Evolutionary conservation across 2,797 vertebrate species (phyloP), one percentile per base, ranked within the genome.

Genomic region (Cuculus canorus): DNA sequence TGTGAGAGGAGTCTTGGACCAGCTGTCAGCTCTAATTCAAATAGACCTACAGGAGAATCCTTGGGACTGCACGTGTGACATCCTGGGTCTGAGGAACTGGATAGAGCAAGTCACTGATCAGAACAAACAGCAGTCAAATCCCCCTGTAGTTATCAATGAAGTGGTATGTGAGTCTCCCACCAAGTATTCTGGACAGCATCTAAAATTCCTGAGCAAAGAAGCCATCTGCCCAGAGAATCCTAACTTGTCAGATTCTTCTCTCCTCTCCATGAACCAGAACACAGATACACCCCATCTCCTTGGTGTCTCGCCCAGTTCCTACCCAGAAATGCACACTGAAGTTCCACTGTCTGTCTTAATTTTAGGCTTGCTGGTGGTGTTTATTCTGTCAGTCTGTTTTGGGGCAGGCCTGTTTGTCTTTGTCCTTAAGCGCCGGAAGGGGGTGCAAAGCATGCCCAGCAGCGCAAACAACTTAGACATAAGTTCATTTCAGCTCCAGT

Each of bases 1-100:
- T 1, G 99, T 99, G 57, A 98, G 96, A 60, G 99, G 99, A 3
- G 99, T 99, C 45, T 97, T 99, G 37, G 99, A 99, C 95, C 99
- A 99, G 98, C 98, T 99, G 5, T 99, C 99, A 0, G 98, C 99
- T 17, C 99, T 99, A 39, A 99, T 99, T 95, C 99, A 99, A 98
- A 99, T 99, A 15, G 99, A 99, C 94, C 98, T 99, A 32, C 99
- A 99, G 93, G 99, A 99, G 96, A 99, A 99, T 93, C 99, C 99
- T 2, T 99, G 99, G 99, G 99, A 99, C 97, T 99, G 99, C 96
- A 99, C 98, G 0, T 99, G 99, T 77, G 98, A 99, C 87, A 99
- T 99, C 35, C 98, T 99, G 95, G 98, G 98, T 0, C 98, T 99
- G 23, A 99, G 99, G 93, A 99, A 99, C 97, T 99, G 99, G 99